A percentile compares a stretch with the other conserved stretches of the same genome.
phyloP scores from a whole-genome alignment of 2,113 vertebrate species.

The Toxotes jaculatrix region DNA sequence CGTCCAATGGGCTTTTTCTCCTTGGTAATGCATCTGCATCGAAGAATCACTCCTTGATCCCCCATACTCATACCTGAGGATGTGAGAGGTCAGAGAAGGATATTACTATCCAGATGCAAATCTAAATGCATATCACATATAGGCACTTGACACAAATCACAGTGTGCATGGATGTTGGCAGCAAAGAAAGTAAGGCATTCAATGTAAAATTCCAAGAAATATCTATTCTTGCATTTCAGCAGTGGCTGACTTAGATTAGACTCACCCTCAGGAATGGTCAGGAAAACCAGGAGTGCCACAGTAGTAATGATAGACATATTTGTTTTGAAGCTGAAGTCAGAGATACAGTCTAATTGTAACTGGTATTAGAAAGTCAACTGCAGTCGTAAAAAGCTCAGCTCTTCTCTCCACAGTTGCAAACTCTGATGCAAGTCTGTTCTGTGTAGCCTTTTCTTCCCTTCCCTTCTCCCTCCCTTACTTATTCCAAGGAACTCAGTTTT shows the following conservation, averaged over 20 bases:
- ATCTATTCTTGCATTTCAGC: not conserved
- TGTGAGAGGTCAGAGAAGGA: conserved; percentile 3
- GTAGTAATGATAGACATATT: conserved; percentile 34
- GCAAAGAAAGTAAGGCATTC: not conserved
- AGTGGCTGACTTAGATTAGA: not conserved
- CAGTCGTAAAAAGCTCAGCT: not conserved
- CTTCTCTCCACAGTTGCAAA: not conserved
- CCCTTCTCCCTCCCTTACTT: conserved; percentile 11
- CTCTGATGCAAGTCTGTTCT: conserved; percentile 11
- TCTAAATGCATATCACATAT: not conserved
- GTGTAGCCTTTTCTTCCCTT: not conserved
- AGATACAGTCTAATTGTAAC: not conserved
- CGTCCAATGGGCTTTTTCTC: conserved; percentile 79
- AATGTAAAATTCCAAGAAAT: not conserved
- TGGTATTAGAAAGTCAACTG: not conserved
- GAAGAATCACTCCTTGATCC: conserved; percentile 66
- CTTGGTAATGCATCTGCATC: conserved; percentile 85
- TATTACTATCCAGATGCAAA: not conserved
- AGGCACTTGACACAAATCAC: not conserved
- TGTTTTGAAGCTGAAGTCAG: not conserved
- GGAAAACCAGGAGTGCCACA: conserved; percentile 72
- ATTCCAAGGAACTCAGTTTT: not conserved
- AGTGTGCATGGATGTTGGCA: not conserved
- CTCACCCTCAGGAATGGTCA: conserved; percentile 81
- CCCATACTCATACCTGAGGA: conserved; percentile 58